phyloP scores from a whole-genome alignment of 2,113 vertebrate genomes.

The Spea bombifrons region DNA sequence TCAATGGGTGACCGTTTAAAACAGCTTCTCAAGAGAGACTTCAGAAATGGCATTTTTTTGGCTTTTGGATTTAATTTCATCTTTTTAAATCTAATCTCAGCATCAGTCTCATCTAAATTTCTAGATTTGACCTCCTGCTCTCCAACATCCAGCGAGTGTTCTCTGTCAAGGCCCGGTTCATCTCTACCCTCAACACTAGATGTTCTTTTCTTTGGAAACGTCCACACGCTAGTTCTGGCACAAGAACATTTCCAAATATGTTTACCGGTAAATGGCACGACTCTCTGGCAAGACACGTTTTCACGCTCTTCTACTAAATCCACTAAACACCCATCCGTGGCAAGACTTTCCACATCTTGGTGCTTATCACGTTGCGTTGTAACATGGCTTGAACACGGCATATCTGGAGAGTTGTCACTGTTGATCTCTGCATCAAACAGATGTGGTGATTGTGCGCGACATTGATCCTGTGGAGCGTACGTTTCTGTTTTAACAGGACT shows the following conservation, averaged over 20 bases:
- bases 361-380: too few relatives aligned
- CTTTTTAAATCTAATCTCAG: conserved; percentile 39
- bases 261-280: conserved; percentile 67
- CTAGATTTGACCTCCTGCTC: not conserved
- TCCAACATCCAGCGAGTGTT: not conserved
- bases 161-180: not conserved
- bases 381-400: too few relatives aligned
- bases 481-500: too few relatives aligned
- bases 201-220: conserved; percentile 45
- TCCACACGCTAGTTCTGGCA: conserved; percentile 62
- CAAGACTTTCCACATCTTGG: too few relatives aligned
- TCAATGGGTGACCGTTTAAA: too few relatives aligned
- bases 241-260: conserved; percentile 67
- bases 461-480: too few relatives aligned
- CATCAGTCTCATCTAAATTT: conserved; percentile 12
- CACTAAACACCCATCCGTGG: too few relatives aligned
- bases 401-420: too few relatives aligned
- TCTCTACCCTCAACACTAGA: not conserved
- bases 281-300: conserved; percentile 58
- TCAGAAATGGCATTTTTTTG: conserved; percentile 44
- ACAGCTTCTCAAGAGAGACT: conserved; percentile 20
- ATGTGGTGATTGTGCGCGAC: too few relatives aligned
- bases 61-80: conserved; percentile 27
- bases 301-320: not conserved
- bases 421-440: too few relatives aligned